Evolutionary conservation across 2,888 invertebrate species (phyloP), one percentile per base, ranked within the genome.

Genomic region (Polydrusus pterygomalis): DNA sequence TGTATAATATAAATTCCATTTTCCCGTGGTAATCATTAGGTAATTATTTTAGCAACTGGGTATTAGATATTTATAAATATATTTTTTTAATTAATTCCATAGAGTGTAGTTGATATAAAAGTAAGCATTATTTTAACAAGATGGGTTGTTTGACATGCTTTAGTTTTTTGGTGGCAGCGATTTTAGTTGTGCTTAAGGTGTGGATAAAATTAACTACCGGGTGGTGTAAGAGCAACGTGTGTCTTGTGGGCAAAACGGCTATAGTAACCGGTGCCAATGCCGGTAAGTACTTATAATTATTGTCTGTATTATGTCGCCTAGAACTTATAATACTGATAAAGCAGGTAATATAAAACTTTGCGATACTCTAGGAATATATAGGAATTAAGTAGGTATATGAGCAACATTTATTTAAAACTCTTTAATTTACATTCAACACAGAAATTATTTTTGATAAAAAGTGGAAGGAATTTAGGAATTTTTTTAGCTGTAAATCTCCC

Each of bases 251-350:
- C 40, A 82, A 82, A 78, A 81, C 81, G 15, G 79, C 77, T 11
- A 78, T 82, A 49, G 70, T 82, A n/a, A 81, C 81, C 17, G 82
- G 81, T 38, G 81, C 78, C 10, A 82, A 82, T 70, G 70, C 80
- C 69, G 81, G 82, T 81, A 75, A 64, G 56, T 70, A 10, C 43
- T 6, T n/a, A 43, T 7, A 34, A 6, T 34, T 7, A 10, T 34
- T 34, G 7, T 2, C 8, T 5, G 2, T 11, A 40, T 11, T 40
- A 2, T 40, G 40, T 9, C 1, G 11, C 40, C 9, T 11, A 40
- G 8, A 9, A 11, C n/a, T n/a, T n/a, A n/a, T n/a, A n/a, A n/a
- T n/a, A 11, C 9, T 40, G 8, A 11, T 40, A 11, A n/a, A n/a
- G n/a, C n/a, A n/a, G n/a, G n/a, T n/a, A n/a, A n/a, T n/a, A n/a